These are phyloP conservation scores for Tanytarsus gracilentus DNA, from an alignment of 2,888 invertebrate genomes.

Conservation along the genomic window DNA sequence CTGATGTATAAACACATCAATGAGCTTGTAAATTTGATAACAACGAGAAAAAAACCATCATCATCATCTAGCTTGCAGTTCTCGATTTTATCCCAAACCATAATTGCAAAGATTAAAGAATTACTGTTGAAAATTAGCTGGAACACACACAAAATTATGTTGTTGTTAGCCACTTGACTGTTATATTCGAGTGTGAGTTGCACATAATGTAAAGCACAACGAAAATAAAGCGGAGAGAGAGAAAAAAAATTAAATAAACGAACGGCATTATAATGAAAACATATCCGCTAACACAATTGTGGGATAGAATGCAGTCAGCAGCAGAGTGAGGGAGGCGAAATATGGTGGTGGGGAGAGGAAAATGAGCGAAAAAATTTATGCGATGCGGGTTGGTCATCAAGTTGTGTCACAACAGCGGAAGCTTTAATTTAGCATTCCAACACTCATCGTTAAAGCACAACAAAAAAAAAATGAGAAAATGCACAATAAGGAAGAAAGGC, in stretches of 20 bases:
- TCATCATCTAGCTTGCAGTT: neutral
- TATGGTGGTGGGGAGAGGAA: neutral
- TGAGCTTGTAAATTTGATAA: neutral
- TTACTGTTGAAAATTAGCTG: neutral
- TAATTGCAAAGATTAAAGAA: neutral
- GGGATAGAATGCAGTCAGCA: neutral
- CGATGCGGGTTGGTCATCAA: neutral
- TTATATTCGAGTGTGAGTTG: neutral
- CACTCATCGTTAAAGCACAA: neutral
- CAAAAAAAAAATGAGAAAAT: neutral
- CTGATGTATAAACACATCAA: neutral
- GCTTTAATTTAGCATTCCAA: constrained; percentile 2
- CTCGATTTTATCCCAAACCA: neutral
- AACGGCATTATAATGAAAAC: constrained; percentile 4
- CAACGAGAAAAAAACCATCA: neutral
- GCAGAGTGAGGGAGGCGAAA: neutral
- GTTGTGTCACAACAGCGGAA: constrained; percentile 5
- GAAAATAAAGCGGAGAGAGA: neutral
- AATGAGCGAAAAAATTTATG: neutral
- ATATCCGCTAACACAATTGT: constrained; percentile 11
- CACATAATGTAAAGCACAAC: neutral
- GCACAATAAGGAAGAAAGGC: neutral
- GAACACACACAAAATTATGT: neutral
- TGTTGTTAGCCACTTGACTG: neutral
- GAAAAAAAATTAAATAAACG: neutral